Evolutionary conservation across 2,113 vertebrate genomes (phyloP), one percentile per base, ranked within the genome.

Genomic region (Saccopteryx leptura): DNA sequence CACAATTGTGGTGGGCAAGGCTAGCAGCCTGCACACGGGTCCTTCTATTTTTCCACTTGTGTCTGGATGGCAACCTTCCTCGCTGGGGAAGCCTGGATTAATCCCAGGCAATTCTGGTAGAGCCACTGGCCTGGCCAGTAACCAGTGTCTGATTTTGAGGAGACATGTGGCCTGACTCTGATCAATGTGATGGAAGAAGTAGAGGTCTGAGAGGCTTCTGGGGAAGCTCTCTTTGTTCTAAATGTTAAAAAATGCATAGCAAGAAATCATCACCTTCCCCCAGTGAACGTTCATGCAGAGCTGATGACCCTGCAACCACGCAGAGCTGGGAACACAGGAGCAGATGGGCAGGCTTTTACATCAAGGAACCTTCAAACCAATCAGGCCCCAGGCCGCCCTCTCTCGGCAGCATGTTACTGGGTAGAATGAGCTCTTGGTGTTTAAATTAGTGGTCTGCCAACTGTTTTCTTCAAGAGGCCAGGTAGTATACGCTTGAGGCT

Each of bases 291-390:
- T 54, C 46, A 5, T 5, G 31, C 19, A 6, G 28, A 33, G 21
- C 50, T 2, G 7, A 52, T 4, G 13, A 56, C 18, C 9, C 26
- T 2, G 1, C 2, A 6, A 1, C 4, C 2, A 18, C 2, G 13
- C 71, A 17, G 56, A 63, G 17, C 66, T 8, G 3, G 17, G n/a
- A n/a, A 19, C 66, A 69, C n/a, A 14, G 48, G 23, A 46, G 58
- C n/a, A 3, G 5, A 39, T 23, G 4, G 18, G 17, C 23, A 12
- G 23, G 68, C 58, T 31, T 71, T 75, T 8, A 11, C 0, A 0
- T 11, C 8, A 3, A 19, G 8, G 71, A 12, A n/a, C 80, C 24
- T 14, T 18, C 3, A 28, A 9, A 31, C 21, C 79, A 15, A 0
- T 48, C 46, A 1, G 48, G 2, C 48, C 4, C 1, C 26, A 18